Conservation (phyloP, 2,797 vertebrate species). For the Cottoperca gobio region DNA sequence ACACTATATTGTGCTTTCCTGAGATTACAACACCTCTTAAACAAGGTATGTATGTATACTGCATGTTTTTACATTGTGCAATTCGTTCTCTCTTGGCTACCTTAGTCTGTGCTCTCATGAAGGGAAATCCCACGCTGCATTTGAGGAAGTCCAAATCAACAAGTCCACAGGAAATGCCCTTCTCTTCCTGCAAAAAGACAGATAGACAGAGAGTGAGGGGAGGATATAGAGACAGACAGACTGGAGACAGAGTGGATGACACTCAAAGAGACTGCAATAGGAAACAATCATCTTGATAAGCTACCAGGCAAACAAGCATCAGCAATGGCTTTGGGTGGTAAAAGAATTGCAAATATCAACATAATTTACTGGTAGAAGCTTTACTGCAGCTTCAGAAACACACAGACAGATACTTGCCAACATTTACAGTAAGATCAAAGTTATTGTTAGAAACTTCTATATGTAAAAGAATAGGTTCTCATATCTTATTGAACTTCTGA, state of each 20-base stretch:
- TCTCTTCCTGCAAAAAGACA: constrained; percentile 91
- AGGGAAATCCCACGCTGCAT: constrained; percentile 98
- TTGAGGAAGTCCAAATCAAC: constrained; percentile 95
- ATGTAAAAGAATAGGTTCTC: constrained; percentile 34
- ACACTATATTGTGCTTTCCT: background rate
- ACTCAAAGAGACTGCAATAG: constrained; percentile 27
- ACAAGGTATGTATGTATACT: background rate
- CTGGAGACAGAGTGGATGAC: constrained; percentile 66
- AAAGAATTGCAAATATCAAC: constrained; percentile 26
- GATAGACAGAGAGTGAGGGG: constrained; percentile 64
- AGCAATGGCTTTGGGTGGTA: background rate
- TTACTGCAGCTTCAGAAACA: constrained; percentile 17
- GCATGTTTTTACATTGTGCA: constrained; percentile 2
- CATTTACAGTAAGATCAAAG: constrained; percentile 20
- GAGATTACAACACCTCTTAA: background rate
- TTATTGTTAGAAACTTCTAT: constrained; percentile 19
- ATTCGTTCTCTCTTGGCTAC: constrained; percentile 75
- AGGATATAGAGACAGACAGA: constrained; percentile 59
- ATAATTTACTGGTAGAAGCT: background rate
- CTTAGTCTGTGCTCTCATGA: constrained; percentile 97
- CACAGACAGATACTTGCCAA: constrained; percentile 23
- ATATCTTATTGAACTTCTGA: constrained; percentile 49
- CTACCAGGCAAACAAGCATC: background rate
- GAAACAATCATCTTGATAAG: constrained; percentile 38
- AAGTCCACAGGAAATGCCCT: constrained; percentile 95